Evolutionary conservation across 2,888 invertebrate genomes (phyloP).

Genomic region (Metopia argyrocephala): DNA sequence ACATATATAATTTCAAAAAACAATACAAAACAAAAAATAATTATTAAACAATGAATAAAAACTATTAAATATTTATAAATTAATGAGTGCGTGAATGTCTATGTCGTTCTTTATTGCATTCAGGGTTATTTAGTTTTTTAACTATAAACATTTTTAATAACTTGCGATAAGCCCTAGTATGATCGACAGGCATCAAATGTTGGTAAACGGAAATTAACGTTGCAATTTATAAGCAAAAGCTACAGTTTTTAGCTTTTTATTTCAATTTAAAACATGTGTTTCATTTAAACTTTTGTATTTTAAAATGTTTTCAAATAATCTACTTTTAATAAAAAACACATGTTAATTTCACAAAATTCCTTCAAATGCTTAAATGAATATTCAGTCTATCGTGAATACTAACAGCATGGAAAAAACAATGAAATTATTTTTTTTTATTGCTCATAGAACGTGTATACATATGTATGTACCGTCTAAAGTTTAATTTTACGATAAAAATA

Average conservation of each 20-base stretch:
- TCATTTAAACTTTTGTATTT: slow-evolving; percentile 12
- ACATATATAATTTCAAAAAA: slow-evolving; percentile 39
- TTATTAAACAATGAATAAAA: slow-evolving; percentile 22
- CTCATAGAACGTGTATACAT: no score
- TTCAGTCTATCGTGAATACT: slow-evolving; percentile 17
- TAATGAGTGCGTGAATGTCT: background rate
- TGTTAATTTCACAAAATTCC: slow-evolving; percentile 8
- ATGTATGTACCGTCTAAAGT: background rate
- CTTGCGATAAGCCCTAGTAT: slow-evolving; percentile 31
- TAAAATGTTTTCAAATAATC: background rate
- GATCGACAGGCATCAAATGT: background rate
- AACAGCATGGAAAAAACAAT: no score
- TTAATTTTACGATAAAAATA: background rate
- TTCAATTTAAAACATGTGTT: slow-evolving; percentile 28
- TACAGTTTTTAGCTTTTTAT: slow-evolving; percentile 5
- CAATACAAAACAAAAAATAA: background rate
- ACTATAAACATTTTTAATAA: slow-evolving; percentile 11
- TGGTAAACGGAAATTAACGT: slow-evolving; percentile 28
- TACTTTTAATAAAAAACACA: slow-evolving; percentile 28
- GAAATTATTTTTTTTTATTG: background rate
- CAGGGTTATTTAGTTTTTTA: slow-evolving; percentile 18
- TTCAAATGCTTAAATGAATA: background rate
- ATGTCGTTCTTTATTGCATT: slow-evolving; percentile 9
- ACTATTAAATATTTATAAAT: slow-evolving; percentile 18
- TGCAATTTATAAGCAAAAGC: slow-evolving; percentile 26